Evolutionary conservation across 2,113 vertebrate genomes (phyloP).

Genomic region (Hemicordylus capensis): DNA sequence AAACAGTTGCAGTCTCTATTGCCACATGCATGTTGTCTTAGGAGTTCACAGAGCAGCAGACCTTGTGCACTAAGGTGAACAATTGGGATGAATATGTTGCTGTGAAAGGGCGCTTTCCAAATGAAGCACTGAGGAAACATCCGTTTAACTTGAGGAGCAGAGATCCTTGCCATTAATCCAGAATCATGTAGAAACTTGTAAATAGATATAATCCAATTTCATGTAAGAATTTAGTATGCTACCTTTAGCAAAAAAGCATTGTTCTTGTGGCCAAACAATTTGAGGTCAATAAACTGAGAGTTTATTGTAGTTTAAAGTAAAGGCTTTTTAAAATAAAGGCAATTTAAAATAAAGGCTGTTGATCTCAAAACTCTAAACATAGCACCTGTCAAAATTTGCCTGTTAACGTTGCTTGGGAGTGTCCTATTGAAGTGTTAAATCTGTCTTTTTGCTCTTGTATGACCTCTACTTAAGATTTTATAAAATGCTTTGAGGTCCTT

Average conservation of each 20-base stretch:
- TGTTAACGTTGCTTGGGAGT: background rate
- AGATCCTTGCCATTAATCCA: background rate
- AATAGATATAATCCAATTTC: background rate
- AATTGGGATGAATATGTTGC: no score
- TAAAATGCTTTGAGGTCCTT: background rate
- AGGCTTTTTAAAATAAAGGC: background rate
- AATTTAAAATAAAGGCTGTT: background rate
- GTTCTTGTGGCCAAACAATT: background rate
- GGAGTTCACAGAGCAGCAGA: background rate
- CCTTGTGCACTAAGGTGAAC: background rate
- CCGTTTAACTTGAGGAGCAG: background rate
- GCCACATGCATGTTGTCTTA: background rate
- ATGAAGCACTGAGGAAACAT: background rate
- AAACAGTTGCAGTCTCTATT: background rate
- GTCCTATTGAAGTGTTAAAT: background rate
- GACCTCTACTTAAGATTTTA: background rate
- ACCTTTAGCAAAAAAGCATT: background rate
- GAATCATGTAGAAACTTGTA: background rate
- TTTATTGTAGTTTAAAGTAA: background rate
- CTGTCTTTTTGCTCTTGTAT: background rate
- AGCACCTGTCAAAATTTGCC: background rate
- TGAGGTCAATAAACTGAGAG: background rate
- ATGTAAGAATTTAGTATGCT: background rate
- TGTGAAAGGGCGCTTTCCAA: no score
- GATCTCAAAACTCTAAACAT: background rate